These are phyloP conservation scores for Cordilura impudica DNA, from an alignment of 2,888 invertebrate species.

Conservation along the genomic window DNA sequence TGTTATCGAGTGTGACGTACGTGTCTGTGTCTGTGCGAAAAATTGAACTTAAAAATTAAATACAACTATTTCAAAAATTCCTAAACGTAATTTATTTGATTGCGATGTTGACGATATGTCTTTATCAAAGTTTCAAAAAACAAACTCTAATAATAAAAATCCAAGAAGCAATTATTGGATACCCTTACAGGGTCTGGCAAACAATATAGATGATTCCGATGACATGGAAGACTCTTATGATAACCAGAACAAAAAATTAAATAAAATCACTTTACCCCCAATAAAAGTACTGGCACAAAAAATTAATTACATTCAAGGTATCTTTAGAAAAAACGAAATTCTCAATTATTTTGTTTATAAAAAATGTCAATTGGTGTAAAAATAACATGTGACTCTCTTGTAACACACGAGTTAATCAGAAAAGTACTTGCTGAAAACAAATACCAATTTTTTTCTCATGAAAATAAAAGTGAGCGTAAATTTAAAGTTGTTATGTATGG, in stretches of 20 bases:
- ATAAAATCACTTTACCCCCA: no score
- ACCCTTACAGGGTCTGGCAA: background rate
- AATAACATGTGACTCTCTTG: no score
- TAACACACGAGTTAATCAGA: constrained; percentile 2
- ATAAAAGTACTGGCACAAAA: constrained; percentile 15
- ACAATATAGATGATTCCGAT: background rate
- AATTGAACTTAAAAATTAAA: no score
- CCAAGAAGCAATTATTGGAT: background rate
- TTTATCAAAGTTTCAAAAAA: background rate
- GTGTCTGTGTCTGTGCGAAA: no score
- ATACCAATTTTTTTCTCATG: constrained; percentile 26
- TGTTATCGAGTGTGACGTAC: no score
- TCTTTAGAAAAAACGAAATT: background rate
- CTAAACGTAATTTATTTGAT: no score
- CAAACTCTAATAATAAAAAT: background rate
- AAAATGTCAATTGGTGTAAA: no score
- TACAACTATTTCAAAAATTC: no score
- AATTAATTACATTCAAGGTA: background rate
- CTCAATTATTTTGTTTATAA: constrained; percentile 25
- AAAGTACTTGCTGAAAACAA: constrained; percentile 2
- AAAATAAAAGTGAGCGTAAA: background rate
- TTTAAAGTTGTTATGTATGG: no score
- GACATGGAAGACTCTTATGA: background rate
- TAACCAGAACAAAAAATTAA: no score
- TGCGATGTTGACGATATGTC: no score